Evolutionary conservation across 2,797 vertebrate genomes (phyloP).

Genomic region (Sylvia borin): DNA sequence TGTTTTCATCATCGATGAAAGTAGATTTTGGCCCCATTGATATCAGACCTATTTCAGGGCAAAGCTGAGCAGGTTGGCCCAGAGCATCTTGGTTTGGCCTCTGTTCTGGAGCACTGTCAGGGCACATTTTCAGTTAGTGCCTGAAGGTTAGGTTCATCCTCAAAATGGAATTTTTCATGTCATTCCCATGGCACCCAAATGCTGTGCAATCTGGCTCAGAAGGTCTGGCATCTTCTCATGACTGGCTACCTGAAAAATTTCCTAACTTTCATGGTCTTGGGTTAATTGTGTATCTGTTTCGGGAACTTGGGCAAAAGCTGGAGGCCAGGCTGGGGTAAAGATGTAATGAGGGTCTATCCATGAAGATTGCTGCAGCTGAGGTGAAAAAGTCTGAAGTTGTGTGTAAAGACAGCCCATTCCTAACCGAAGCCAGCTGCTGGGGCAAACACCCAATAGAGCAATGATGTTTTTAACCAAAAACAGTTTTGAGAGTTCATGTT

Average conservation of each 20-base stretch:
- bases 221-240: neutral
- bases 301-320: neutral
- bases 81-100: neutral
- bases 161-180: neutral
- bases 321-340: neutral
- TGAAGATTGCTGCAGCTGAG: neutral
- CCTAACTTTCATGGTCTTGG: neutral
- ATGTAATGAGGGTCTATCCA: neutral
- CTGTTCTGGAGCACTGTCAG: neutral
- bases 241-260: neutral
- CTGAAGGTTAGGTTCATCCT: neutral
- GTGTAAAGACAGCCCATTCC: neutral
- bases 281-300: neutral
- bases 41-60: neutral
- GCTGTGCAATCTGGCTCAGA: neutral
- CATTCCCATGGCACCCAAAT: neutral
- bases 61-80: neutral
- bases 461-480: neutral
- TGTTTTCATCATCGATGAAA: neutral
- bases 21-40: neutral
- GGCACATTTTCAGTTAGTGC: rapidly evolving
- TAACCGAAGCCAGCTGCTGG: neutral
- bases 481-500: neutral
- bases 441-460: neutral
- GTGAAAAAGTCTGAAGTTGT: neutral